A percentile compares a stretch with the other conserved stretches of the same genome.
These are phyloP conservation scores for Metallyticus violacea DNA, from an alignment of 2,888 invertebrate species.

Conservation along the genomic window DNA sequence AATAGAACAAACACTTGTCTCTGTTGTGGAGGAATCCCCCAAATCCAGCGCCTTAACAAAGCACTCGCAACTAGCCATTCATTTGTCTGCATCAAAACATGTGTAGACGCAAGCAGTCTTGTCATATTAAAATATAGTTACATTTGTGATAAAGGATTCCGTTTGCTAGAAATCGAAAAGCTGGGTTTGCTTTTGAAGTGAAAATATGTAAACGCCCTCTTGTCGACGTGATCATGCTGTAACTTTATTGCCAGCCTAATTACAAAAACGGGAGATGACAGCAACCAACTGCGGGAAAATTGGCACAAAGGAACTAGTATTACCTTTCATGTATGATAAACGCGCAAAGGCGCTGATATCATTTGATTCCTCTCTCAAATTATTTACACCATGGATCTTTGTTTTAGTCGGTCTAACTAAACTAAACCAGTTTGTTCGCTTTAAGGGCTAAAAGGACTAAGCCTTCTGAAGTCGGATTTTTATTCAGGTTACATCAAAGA, in stretches of 20 bases:
- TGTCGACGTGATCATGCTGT: not conserved
- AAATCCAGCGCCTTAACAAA: not conserved
- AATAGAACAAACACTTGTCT: not conserved
- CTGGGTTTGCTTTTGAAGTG: not conserved
- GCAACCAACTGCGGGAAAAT: too few relatives aligned
- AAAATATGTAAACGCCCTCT: not conserved
- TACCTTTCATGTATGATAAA: not conserved
- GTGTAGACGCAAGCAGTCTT: not conserved
- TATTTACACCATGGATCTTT: not conserved
- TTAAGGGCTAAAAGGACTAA: not conserved
- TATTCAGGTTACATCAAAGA: not conserved
- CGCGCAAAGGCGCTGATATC: not conserved
- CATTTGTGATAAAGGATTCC: too few relatives aligned
- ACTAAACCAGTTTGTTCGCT: too few relatives aligned
- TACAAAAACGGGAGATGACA: not conserved
- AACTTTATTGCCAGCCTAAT: not conserved
- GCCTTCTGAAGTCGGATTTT: not conserved
- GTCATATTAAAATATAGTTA: too few relatives aligned
- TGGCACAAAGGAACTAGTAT: not conserved
- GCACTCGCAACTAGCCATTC: too few relatives aligned
- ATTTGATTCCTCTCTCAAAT: not conserved
- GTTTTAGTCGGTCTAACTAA: too few relatives aligned
- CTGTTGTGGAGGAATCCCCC: not conserved
- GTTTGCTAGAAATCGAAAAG: too few relatives aligned
- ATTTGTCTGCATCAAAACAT: not conserved